A percentile compares a stretch with the other conserved stretches of the same genome.
Conservation (phyloP, 1,140 invertebrate genomes). For the Scaptodrosophila lebanonensis region DNA sequence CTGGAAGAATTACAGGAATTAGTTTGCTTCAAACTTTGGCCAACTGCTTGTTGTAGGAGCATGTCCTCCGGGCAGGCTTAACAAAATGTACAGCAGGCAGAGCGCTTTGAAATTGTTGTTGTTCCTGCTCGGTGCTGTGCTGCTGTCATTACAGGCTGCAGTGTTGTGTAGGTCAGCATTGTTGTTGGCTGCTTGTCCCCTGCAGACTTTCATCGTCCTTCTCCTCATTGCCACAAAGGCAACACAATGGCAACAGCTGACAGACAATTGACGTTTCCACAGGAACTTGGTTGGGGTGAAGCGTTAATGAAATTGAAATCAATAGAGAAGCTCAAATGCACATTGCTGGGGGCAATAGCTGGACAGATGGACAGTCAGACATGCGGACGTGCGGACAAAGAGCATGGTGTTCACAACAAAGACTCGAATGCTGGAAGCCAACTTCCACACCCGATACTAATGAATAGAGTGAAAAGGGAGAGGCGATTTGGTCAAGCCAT, state of each 20-base stretch:
- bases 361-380: conserved; percentile 1
- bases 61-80: conserved; percentile 1
- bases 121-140: too few relatives aligned
- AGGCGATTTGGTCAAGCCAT: too few relatives aligned
- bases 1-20: conserved; percentile 23
- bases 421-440: too few relatives aligned
- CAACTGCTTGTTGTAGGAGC: conserved; percentile 9
- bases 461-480: too few relatives aligned
- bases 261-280: conserved; percentile 10
- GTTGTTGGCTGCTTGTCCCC: too few relatives aligned
- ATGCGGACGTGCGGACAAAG: background rate
- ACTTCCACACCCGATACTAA: too few relatives aligned
- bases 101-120: background rate
- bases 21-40: conserved; percentile 18
- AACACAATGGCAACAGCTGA: conserved; percentile 25
- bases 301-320: conserved; percentile 72
- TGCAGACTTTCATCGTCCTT: too few relatives aligned
- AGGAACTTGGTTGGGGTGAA: too few relatives aligned
- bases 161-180: background rate
- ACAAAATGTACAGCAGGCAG: background rate
- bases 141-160: conserved; percentile 23
- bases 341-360: too few relatives aligned
- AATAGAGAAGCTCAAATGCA: conserved; percentile 20
- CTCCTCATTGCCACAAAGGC: conserved; percentile 11
- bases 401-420: too few relatives aligned